Evolutionary conservation across 2,888 invertebrate genomes (phyloP).

Genomic region (Agrotis segetum): DNA sequence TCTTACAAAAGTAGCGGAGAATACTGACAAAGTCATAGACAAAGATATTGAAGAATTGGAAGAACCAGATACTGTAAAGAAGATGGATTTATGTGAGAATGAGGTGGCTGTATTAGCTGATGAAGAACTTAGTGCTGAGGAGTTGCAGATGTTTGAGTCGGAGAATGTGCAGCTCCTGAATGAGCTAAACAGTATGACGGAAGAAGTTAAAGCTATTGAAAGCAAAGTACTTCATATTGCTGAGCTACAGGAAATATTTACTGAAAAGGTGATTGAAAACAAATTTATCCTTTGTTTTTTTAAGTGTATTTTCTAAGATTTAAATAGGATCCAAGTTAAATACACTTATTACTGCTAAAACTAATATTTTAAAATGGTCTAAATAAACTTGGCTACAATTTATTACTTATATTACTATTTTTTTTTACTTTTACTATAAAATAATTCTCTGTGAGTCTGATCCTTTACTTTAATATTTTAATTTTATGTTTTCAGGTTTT

Average conservation of each 20-base stretch:
- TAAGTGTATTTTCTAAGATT: too few relatives aligned
- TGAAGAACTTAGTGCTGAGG: conserved; percentile 95
- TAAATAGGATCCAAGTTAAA: too few relatives aligned
- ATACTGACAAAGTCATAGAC: conserved; percentile 68
- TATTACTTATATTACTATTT: too few relatives aligned
- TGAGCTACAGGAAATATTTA: conserved; percentile 98
- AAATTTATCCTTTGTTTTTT: background rate
- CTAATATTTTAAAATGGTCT: too few relatives aligned
- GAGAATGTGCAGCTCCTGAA: conserved; percentile 97
- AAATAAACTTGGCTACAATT: too few relatives aligned
- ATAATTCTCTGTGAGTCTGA: background rate
- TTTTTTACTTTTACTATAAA: too few relatives aligned
- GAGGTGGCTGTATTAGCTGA: conserved; percentile 88
- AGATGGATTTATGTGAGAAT: conserved; percentile 84
- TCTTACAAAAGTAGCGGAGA: conserved; percentile 71
- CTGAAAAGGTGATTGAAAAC: conserved; percentile 93
- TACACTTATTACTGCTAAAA: too few relatives aligned
- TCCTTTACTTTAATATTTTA: background rate
- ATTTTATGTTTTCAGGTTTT: conserved; percentile 91
- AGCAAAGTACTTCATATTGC: conserved; percentile 98
- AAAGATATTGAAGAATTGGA: conserved; percentile 68
- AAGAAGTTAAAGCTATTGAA: conserved; percentile 97
- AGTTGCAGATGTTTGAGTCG: conserved; percentile 97
- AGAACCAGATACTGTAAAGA: conserved; percentile 77
- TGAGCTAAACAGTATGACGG: conserved; percentile 96